A percentile compares a stretch with the other conserved stretches of the same genome.
phyloP scores from a whole-genome alignment of 2,888 invertebrate genomes.

The Drosophila mayaguana region DNA sequence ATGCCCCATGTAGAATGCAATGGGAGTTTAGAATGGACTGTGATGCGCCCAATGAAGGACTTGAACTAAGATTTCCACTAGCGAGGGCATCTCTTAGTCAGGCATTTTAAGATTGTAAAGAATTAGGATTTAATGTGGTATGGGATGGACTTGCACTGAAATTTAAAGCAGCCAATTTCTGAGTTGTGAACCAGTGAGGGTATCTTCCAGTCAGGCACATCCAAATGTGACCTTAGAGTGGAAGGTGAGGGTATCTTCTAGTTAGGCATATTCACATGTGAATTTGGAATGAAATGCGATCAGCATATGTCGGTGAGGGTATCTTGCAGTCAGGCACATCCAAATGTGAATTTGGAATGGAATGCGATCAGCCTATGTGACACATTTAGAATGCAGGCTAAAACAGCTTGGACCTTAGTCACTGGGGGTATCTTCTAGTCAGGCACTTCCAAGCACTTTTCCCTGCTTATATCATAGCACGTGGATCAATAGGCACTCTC shows the following conservation, averaged over 20 bases:
- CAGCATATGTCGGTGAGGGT: not conserved
- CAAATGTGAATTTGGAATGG: too few species aligned
- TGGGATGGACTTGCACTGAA: too few species aligned
- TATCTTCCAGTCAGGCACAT: too few species aligned
- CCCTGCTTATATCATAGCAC: not conserved
- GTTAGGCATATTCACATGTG: not conserved
- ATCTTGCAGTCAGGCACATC: too few species aligned
- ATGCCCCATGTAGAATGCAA: constrained; percentile 14
- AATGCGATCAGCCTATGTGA: too few species aligned
- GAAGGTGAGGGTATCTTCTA: not conserved
- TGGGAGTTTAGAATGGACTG: not conserved
- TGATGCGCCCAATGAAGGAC: not conserved
- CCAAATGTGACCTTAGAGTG: too few species aligned
- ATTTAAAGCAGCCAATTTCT: too few species aligned
- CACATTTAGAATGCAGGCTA: too few species aligned
- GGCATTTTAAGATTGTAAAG: not conserved
- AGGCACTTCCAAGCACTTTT: not conserved
- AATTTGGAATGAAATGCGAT: too few species aligned
- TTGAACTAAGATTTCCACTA: not conserved
- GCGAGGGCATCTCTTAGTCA: not conserved
- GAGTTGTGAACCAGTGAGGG: not conserved
- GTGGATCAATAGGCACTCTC: not conserved
- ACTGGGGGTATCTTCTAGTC: not conserved
- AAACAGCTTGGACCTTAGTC: too few species aligned
- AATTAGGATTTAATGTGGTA: too few species aligned